phyloP scores from a whole-genome alignment of 2,888 invertebrate species.

The Aspidapion aeneum region DNA sequence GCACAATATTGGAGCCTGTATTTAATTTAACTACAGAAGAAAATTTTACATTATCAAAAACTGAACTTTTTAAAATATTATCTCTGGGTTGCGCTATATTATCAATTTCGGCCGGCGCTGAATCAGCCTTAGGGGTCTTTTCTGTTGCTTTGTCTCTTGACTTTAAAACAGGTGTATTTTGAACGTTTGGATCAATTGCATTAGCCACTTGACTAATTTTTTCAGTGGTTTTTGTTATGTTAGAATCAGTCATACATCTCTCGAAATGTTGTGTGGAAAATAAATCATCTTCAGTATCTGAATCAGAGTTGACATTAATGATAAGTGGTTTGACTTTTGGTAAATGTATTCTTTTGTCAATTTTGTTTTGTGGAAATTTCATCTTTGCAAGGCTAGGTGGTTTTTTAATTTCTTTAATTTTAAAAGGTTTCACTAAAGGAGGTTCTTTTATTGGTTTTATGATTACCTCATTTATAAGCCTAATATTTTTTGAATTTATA shows the following conservation, averaged over 20 bases:
- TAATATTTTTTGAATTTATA: slow-evolving; percentile 8
- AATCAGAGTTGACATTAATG: slow-evolving; percentile 42
- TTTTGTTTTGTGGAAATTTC: neutral
- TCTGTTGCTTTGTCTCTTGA: too few relatives aligned
- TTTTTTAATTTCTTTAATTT: slow-evolving; percentile 14
- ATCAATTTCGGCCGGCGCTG: too few relatives aligned
- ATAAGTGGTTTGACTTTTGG: slow-evolving; percentile 43
- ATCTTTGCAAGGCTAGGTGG: too few relatives aligned
- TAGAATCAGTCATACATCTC: neutral
- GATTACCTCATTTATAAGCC: slow-evolving; percentile 2
- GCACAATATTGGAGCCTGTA: too few relatives aligned
- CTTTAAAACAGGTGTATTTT: too few relatives aligned
- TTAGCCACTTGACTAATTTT: slow-evolving; percentile 15
- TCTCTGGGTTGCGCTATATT: too few relatives aligned
- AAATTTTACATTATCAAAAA: too few relatives aligned
- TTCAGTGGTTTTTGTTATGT: slow-evolving; percentile 12
- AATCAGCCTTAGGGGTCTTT: neutral
- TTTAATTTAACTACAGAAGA: too few relatives aligned
- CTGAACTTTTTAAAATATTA: too few relatives aligned
- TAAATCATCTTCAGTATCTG: slow-evolving; percentile 39
- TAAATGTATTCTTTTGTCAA: slow-evolving; percentile 18
- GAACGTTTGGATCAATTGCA: too few relatives aligned
- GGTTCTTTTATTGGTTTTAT: neutral
- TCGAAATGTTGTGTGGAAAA: neutral
- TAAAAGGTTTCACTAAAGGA: neutral